Percentiles rank a stretch among this genome's conserved stretches.
Conservation (phyloP, 1,140 invertebrate species). For the Saccostrea echinata region DNA sequence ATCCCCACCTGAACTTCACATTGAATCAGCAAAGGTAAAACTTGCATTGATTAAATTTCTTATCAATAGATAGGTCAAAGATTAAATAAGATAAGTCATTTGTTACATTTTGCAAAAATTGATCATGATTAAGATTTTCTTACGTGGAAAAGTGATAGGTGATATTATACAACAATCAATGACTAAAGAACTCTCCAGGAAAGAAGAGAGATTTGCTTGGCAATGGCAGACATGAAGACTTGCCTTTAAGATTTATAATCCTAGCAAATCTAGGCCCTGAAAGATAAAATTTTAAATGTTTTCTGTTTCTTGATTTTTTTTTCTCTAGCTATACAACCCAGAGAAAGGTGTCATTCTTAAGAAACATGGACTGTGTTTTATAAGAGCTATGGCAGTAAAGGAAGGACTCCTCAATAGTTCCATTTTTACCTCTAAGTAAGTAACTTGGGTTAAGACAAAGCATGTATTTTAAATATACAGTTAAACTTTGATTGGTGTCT, state of each 20-base stretch:
- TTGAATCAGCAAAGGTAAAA: slow-evolving; percentile 67
- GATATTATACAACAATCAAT: background rate
- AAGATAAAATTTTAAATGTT: slow-evolving; percentile 7
- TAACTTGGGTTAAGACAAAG: slow-evolving; percentile 1
- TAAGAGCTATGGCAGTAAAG: slow-evolving; percentile 76
- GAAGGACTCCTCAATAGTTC: slow-evolving; percentile 74
- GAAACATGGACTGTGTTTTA: slow-evolving; percentile 74
- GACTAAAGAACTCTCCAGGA: slow-evolving; percentile 8
- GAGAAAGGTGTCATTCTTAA: slow-evolving; percentile 75
- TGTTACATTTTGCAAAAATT: background rate
- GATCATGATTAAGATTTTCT: background rate
- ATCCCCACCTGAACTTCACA: slow-evolving; percentile 70
- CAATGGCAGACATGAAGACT: slow-evolving; percentile 1
- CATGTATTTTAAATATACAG: too few species aligned
- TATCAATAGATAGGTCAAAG: background rate
- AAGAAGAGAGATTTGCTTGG: background rate
- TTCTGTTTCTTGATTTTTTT: slow-evolving; percentile 38
- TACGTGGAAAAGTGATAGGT: background rate
- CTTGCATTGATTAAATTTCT: background rate
- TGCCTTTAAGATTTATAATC: background rate
- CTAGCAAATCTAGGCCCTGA: background rate
- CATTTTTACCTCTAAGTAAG: slow-evolving; percentile 77
- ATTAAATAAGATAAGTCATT: background rate
- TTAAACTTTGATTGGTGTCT: too few species aligned
- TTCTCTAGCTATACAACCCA: slow-evolving; percentile 74